Evolutionary conservation across 2,797 vertebrate species (phyloP), one percentile per base, ranked within the genome.

Genomic region (Echeneis naucrates): DNA sequence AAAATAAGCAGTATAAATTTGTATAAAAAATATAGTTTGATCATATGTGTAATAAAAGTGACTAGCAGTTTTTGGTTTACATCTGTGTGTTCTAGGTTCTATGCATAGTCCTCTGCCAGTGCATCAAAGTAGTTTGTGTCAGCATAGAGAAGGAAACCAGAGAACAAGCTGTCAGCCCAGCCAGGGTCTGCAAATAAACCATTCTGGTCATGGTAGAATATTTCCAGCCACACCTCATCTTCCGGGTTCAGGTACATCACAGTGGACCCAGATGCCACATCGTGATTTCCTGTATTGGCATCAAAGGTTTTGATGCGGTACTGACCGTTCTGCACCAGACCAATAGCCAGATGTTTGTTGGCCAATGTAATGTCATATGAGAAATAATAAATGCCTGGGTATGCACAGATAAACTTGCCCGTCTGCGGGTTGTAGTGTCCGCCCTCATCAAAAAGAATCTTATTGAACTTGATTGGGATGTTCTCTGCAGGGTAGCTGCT

Each of bases 181-280:
- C 95, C 95, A 1, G 97, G 95, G 81, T 99, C 98, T 2, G 97
- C 93, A 91, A 99, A 99, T 75, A 99, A 93, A 45, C 98, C 98
- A 0, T 99, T 99, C 86, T 99, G 98, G 87, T 99, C 98, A 0
- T 90, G 82, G 81, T 94, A 99, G 92, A 99, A 99, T 85, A 99
- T 99, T 86, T 99, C 96, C 89, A 99, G 91, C 98, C 98, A 99
- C 44, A 99, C 98, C 88, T 99, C 97, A 0, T 99, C 98, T 72
- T 99, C 98, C 19, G 98, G 95, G 87, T 97, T 96, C 75, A 99
- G 95, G 72, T 94, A 97, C 86, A 99, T 95, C 60, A 96, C 94
- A 0, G 96, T 98, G 59, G 98, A 98, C 17, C 97, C 97, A 0
- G 98, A 99, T 2, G 98, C 97, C 51, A 99, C 96, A 0, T 99